phyloP scores from a whole-genome alignment of 2,888 invertebrate genomes.

The Stenodema calcarata region DNA sequence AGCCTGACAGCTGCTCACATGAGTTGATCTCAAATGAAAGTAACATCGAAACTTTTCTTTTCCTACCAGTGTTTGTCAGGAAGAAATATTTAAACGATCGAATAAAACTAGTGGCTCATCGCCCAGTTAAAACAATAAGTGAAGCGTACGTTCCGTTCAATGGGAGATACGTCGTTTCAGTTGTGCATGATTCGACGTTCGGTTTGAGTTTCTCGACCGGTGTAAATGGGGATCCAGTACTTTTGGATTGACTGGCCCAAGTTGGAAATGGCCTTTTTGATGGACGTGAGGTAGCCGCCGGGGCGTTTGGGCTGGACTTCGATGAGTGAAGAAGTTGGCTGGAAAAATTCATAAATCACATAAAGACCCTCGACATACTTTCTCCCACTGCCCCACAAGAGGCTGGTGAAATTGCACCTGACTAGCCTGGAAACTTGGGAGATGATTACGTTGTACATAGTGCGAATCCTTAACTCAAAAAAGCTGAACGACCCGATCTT shows the following conservation, averaged over 20 bases:
- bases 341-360: not conserved
- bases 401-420: too few species aligned
- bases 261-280: conserved; percentile 53
- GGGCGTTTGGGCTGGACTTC: not conserved
- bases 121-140: not conserved
- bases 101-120: not conserved
- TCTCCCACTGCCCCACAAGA: too few species aligned
- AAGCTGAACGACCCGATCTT: too few species aligned
- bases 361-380: too few species aligned
- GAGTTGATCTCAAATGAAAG: too few species aligned
- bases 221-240: conserved; percentile 52
- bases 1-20: too few species aligned
- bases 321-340: not conserved
- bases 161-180: not conserved
- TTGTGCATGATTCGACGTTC: conserved; percentile 43
- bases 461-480: too few species aligned
- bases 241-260: conserved; percentile 52
- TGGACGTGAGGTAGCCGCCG: conserved; percentile 51
- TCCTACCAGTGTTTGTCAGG: too few species aligned
- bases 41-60: too few species aligned
- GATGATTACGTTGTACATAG: too few species aligned
- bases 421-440: too few species aligned
- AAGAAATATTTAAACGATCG: too few species aligned
- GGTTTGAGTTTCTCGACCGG: conserved; percentile 33
- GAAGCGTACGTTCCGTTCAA: not conserved